phyloP scores from a whole-genome alignment of 2,797 vertebrate genomes.

The Mormyrops attenuatus region DNA sequence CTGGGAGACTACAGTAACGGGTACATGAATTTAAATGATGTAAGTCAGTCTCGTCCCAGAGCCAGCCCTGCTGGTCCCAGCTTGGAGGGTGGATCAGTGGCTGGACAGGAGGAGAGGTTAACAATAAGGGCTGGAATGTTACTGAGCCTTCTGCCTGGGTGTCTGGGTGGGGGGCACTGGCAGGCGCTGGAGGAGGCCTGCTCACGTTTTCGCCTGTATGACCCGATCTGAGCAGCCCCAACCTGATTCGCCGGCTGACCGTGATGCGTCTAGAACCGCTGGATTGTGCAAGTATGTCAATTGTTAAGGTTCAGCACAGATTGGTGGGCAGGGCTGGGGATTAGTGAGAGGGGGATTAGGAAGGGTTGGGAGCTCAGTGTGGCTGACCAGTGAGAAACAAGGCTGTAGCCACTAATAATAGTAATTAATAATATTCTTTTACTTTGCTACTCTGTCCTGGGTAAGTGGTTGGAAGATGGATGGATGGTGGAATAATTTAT shows the following conservation, averaged over 20 bases:
- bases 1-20: constrained; percentile 44
- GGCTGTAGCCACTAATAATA: neutral
- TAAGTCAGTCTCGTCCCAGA: constrained; percentile 25
- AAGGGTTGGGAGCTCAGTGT: neutral
- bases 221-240: neutral
- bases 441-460: neutral
- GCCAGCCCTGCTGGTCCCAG: neutral
- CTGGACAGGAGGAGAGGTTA: neutral
- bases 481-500: neutral
- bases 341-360: neutral
- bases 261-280: neutral
- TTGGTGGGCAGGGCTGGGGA: neutral
- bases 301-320: neutral
- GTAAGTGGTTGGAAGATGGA: neutral
- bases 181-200: neutral
- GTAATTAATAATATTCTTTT: neutral
- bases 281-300: neutral
- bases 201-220: neutral
- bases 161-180: neutral
- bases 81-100: neutral
- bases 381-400: neutral
- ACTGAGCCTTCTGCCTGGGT: neutral
- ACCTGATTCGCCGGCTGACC: neutral
- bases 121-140: neutral
- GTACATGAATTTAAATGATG: constrained; percentile 46